Evolutionary conservation across 2,113 vertebrate genomes (phyloP), one percentile per base, ranked within the genome.

Genomic region (Uria aalge): DNA sequence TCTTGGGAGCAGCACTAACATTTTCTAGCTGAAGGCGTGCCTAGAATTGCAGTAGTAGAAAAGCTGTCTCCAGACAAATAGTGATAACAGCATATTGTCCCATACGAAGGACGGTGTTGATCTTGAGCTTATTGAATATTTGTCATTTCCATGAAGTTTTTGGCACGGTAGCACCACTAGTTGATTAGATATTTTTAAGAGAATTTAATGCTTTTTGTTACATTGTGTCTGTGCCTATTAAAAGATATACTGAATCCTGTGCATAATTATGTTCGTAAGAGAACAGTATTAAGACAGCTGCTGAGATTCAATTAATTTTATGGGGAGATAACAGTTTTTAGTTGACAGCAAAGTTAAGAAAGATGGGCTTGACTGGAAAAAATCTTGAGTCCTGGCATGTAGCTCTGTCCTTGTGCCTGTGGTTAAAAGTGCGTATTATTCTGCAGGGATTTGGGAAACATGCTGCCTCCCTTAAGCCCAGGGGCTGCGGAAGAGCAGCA

Each of bases 241-340:
- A 92, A 89, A 88, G 14, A 66, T 76, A 50, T 36, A 53, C 24
- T 72, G 86, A 84, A 82, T 91, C 30, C 17, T 64, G 24, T 81
- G 66, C 57, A 78, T 84, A 75, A 86, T 78, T 84, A 32, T 41
- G 15, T 67, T 86, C 34, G 18, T 86, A 84, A 80, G 56, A 89
- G 76, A 92, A 69, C 2, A 84, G 55, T 53, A 52, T 72, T 57
- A 62, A 80, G 69, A 52, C 29, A 92, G 66, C 57, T 87, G 81
- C 41, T 86, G 73, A 75, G 22, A 91, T 85, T 95, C 52, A 86
- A 34, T 92, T 89, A 56, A 68, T 92, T 92, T 89, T 88, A 72
- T 57, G 22, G 80, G 45, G 30, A 63, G 68, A 67, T 56, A 95
- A 43, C 38, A 60, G 43, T 84, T 80, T 64, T 87, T 47, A 53